phyloP scores from a whole-genome alignment of 2,888 invertebrate genomes.

The Eupithecia tripunctaria region DNA sequence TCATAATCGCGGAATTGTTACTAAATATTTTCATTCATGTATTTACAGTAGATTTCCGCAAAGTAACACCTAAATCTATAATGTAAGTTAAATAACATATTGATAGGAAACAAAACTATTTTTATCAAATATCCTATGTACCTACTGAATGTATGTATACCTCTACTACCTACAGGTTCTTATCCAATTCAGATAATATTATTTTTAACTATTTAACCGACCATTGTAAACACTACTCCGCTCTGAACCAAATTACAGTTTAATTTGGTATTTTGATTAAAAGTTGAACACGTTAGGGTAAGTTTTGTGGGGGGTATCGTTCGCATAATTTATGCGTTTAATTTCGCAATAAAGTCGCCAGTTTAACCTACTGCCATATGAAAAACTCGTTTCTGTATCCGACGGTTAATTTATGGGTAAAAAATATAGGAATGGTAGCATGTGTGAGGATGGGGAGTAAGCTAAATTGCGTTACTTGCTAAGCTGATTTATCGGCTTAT shows the following conservation, averaged over 20 bases:
- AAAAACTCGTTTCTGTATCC: slow-evolving; percentile 75
- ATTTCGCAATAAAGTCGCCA: slow-evolving; percentile 76
- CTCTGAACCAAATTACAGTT: slow-evolving; percentile 32
- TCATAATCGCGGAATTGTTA: too few species aligned
- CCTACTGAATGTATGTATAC: background rate
- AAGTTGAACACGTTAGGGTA: slow-evolving; percentile 38
- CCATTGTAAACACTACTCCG: slow-evolving; percentile 14
- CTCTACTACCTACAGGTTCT: background rate
- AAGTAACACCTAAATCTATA: too few species aligned
- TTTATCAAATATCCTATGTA: background rate
- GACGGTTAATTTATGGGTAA: slow-evolving; percentile 76
- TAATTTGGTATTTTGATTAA: slow-evolving; percentile 40
- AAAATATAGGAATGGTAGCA: slow-evolving; percentile 66
- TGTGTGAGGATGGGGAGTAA: slow-evolving; percentile 41
- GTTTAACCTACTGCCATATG: slow-evolving; percentile 72
- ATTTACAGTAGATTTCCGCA: too few species aligned
- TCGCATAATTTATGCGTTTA: slow-evolving; percentile 79
- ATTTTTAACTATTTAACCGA: slow-evolving; percentile 13
- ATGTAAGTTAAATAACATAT: too few species aligned
- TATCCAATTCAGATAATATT: background rate
- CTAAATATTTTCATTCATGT: too few species aligned
- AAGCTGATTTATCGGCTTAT: slow-evolving; percentile 40
- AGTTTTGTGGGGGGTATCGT: slow-evolving; percentile 46
- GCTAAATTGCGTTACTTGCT: slow-evolving; percentile 41
- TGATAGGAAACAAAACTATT: background rate